A percentile compares a stretch with the other conserved stretches of the same genome.
Conservation (phyloP, 1,140 invertebrate genomes). For the Drosophila ohnishii region DNA sequence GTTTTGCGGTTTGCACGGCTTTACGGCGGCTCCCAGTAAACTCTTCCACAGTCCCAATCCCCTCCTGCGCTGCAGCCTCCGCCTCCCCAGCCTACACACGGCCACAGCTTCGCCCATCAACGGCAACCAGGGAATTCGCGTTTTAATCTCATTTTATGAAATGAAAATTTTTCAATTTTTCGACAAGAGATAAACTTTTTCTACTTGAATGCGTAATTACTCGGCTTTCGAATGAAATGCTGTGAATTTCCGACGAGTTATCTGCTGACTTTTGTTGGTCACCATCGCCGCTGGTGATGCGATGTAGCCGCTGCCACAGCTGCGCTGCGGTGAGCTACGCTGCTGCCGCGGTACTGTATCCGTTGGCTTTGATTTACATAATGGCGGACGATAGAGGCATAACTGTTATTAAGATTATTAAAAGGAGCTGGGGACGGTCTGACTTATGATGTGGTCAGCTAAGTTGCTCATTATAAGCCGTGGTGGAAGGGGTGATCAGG, state of each 20-base stretch:
- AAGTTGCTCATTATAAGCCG: background rate
- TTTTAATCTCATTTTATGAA: constrained; percentile 81
- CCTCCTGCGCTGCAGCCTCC: background rate
- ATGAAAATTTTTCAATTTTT: constrained; percentile 80
- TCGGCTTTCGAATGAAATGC: constrained; percentile 59
- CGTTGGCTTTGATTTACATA: constrained; percentile 72
- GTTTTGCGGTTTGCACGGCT: constrained; percentile 67
- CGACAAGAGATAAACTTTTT: constrained; percentile 81
- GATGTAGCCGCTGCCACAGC: constrained; percentile 14
- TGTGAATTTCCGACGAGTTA: constrained; percentile 50
- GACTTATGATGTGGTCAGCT: constrained; percentile 67
- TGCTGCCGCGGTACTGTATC: constrained; percentile 47
- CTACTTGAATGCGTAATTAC: constrained; percentile 81
- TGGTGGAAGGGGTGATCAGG: constrained; percentile 10
- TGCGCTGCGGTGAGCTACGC: constrained; percentile 24
- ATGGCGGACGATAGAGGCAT: constrained; percentile 60
- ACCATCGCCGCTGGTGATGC: constrained; percentile 33
- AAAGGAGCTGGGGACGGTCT: constrained; percentile 55
- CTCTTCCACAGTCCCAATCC: constrained; percentile 5
- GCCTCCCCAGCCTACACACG: background rate
- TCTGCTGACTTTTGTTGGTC: constrained; percentile 59
- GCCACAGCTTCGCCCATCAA: constrained; percentile 4
- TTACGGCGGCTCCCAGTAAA: constrained; percentile 31
- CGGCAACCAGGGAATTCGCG: constrained; percentile 36
- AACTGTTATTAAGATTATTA: constrained; percentile 78